phyloP scores from a whole-genome alignment of 1,140 invertebrate species.

The Drosophila seguyi region DNA sequence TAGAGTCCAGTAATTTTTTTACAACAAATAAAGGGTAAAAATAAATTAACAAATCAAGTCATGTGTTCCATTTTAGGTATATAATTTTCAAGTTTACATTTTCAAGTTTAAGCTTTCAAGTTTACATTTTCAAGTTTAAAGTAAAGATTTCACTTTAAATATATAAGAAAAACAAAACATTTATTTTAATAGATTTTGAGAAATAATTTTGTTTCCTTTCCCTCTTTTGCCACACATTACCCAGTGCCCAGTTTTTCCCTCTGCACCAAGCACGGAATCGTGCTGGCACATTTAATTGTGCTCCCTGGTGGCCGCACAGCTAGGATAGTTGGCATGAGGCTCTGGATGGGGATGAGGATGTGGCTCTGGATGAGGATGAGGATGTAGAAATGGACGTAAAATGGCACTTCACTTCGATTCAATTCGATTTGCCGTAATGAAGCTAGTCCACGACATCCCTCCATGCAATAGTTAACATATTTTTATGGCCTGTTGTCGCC shows the following conservation, averaged over 20 bases:
- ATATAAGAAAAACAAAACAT: neutral
- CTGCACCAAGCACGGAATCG: conserved; percentile 35
- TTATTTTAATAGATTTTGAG: neutral
- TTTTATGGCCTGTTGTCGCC: conserved; percentile 70
- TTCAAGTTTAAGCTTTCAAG: neutral
- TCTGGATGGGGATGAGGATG: conserved; percentile 4
- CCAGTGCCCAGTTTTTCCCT: conserved; percentile 13
- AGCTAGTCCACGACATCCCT: conserved; percentile 49
- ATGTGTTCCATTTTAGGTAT: neutral
- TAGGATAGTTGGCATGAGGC: neutral
- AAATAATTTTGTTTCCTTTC: neutral
- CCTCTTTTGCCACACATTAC: too few relatives aligned
- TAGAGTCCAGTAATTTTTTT: too few relatives aligned
- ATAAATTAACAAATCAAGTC: neutral
- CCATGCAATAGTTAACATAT: conserved; percentile 70
- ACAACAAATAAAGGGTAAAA: neutral
- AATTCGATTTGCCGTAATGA: conserved; percentile 71
- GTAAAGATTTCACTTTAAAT: neutral
- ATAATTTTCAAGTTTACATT: neutral
- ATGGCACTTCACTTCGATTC: conserved; percentile 53
- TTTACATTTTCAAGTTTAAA: neutral
- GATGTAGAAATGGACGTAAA: conserved; percentile 29
- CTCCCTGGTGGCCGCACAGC: conserved; percentile 39
- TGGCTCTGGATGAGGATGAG: conserved; percentile 12
- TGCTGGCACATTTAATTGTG: conserved; percentile 65